These are phyloP conservation scores for Ceriagrion tenellum DNA, from an alignment of 2,888 invertebrate species.

Conservation along the genomic window DNA sequence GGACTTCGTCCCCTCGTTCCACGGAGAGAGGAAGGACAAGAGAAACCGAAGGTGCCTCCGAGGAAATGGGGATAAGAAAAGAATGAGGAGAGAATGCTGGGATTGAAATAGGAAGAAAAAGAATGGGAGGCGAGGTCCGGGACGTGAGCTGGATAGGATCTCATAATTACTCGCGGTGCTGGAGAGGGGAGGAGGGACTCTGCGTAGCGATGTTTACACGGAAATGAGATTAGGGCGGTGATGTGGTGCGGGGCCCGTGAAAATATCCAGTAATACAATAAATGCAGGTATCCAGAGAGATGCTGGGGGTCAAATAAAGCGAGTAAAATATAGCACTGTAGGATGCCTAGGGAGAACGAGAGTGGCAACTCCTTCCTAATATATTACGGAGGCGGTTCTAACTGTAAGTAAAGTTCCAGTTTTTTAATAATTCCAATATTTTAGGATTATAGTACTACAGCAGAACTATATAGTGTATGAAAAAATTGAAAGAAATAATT, in stretches of 20 bases:
- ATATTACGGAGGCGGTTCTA: no score
- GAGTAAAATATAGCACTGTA: background rate
- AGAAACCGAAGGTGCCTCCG: background rate
- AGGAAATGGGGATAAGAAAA: conserved; percentile 19
- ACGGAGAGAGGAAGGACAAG: background rate
- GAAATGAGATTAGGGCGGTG: background rate
- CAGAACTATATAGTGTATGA: no score
- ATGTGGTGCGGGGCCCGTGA: background rate
- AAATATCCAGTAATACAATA: conserved; percentile 12
- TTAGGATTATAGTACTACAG: no score
- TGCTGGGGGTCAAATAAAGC: background rate
- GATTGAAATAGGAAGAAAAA: background rate
- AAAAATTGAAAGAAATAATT: no score
- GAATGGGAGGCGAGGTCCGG: background rate
- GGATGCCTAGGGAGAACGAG: background rate
- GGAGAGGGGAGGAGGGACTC: background rate
- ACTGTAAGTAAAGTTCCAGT: no score
- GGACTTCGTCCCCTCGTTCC: background rate
- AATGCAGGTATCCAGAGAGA: background rate
- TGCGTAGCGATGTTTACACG: background rate
- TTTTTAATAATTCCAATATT: no score
- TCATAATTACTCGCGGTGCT: background rate
- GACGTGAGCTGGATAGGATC: background rate
- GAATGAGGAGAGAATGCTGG: background rate
- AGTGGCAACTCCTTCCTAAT: background rate